These are phyloP conservation scores for Calyptommatus sinebrachiatus DNA, from an alignment of 2,113 vertebrate genomes.

Conservation along the genomic window DNA sequence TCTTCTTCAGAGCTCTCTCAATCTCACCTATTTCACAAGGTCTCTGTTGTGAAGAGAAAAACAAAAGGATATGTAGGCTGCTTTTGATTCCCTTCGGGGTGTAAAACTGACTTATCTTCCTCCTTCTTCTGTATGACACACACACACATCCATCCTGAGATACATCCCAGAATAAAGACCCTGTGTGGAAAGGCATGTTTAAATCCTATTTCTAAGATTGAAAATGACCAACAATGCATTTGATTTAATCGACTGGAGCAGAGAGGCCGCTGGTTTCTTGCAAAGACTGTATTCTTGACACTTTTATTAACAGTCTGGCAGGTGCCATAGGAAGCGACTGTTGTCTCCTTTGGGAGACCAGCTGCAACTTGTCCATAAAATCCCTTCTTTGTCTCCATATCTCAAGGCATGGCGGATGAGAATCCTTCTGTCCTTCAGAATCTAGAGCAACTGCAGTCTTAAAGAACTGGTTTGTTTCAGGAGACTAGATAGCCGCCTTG, in stretches of 20 bases:
- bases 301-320: constrained; percentile 8
- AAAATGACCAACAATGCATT: not conserved
- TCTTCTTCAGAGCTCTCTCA: too few species aligned
- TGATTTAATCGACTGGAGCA: not conserved
- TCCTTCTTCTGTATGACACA: too few species aligned
- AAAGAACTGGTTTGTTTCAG: not conserved
- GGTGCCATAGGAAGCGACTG: not conserved
- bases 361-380: not conserved
- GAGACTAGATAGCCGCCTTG: not conserved
- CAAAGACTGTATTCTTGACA: not conserved
- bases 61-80: too few species aligned
- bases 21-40: too few species aligned
- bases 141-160: too few species aligned
- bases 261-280: not conserved
- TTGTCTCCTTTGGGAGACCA: constrained; percentile 1
- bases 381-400: not conserved
- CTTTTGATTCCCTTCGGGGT: too few species aligned
- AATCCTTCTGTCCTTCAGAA: not conserved
- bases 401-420: not conserved
- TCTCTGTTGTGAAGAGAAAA: too few species aligned
- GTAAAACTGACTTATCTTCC: too few species aligned
- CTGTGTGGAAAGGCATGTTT: too few species aligned
- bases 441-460: not conserved
- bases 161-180: too few species aligned
- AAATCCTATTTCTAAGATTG: too few species aligned